Conservation (phyloP, 1,140 invertebrate species). For the Doryteuthis pealeii region DNA sequence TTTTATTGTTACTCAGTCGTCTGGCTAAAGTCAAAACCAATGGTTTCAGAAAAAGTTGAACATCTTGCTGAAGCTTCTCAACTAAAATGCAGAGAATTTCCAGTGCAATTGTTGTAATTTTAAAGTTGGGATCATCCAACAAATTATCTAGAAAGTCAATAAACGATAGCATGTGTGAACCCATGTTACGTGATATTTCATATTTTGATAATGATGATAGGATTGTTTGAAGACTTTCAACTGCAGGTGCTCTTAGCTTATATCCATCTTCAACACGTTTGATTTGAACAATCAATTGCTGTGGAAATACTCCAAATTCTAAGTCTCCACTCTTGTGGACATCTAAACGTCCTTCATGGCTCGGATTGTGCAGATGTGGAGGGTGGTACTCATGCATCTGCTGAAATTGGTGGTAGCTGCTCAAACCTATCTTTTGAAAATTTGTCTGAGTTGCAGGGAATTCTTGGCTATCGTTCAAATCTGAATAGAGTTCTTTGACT, state of each 20-base stretch:
- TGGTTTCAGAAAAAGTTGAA: conserved; percentile 55
- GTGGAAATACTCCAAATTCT: conserved; percentile 57
- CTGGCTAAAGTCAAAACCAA: conserved; percentile 62
- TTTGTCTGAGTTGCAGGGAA: conserved; percentile 39
- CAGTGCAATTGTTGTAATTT: conserved; percentile 65
- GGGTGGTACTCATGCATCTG: conserved; percentile 13
- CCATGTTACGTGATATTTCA: conserved; percentile 56
- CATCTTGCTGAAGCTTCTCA: conserved; percentile 48
- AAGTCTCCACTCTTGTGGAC: conserved; percentile 6
- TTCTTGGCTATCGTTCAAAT: background rate
- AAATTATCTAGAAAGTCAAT: conserved; percentile 66
- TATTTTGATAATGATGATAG: conserved; percentile 39
- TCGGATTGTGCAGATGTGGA: conserved; percentile 14
- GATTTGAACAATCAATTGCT: conserved; percentile 54
- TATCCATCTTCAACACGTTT: conserved; percentile 58
- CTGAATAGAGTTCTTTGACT: background rate
- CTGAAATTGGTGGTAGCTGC: conserved; percentile 35
- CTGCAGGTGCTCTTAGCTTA: conserved; percentile 52
- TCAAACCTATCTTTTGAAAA: conserved; percentile 38
- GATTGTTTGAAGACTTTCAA: conserved; percentile 54
- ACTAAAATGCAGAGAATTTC: conserved; percentile 63
- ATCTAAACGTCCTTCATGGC: conserved; percentile 7
- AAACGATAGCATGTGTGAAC: conserved; percentile 68
- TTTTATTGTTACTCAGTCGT: conserved; percentile 66
- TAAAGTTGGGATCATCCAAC: conserved; percentile 66